phyloP scores from a whole-genome alignment of 2,888 invertebrate species.

The Pristionchus arcanus region DNA sequence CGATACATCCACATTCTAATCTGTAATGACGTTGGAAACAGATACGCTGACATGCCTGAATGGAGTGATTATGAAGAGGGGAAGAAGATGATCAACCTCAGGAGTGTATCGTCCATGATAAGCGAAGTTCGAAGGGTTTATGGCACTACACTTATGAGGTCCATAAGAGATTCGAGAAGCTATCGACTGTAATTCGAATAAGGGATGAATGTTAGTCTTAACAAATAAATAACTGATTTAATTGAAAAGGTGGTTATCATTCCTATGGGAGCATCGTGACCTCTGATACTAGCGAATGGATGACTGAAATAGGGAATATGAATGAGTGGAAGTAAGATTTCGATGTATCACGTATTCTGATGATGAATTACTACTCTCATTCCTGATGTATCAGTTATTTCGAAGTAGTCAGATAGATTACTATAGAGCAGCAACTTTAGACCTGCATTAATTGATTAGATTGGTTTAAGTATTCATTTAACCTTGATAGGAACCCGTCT shows the following conservation, averaged over 20 bases:
- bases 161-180: slow-evolving; percentile 31
- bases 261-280: slow-evolving; percentile 48
- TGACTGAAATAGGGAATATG: background rate
- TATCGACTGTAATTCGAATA: background rate
- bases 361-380: slow-evolving; percentile 18
- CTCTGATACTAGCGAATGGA: slow-evolving; percentile 48
- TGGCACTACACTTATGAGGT: background rate
- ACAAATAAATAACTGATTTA: background rate
- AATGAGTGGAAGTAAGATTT: background rate
- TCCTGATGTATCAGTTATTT: slow-evolving; percentile 47
- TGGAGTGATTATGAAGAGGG: background rate
- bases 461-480: too few species aligned
- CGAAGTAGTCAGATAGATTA: slow-evolving; percentile 48
- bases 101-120: slow-evolving; percentile 28
- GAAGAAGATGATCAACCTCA: background rate
- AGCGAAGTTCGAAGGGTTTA: background rate
- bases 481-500: slow-evolving; percentile 40
- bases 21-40: slow-evolving; percentile 38
- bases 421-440: slow-evolving; percentile 14
- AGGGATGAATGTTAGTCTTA: background rate
- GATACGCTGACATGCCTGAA: slow-evolving; percentile 41
- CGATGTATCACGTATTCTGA: slow-evolving; percentile 27
- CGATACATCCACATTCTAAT: slow-evolving; percentile 28
- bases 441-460: background rate
- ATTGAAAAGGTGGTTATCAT: slow-evolving; percentile 37